Evolutionary conservation across 2,888 invertebrate species (phyloP).

Genomic region (Clistopyga incitator): DNA sequence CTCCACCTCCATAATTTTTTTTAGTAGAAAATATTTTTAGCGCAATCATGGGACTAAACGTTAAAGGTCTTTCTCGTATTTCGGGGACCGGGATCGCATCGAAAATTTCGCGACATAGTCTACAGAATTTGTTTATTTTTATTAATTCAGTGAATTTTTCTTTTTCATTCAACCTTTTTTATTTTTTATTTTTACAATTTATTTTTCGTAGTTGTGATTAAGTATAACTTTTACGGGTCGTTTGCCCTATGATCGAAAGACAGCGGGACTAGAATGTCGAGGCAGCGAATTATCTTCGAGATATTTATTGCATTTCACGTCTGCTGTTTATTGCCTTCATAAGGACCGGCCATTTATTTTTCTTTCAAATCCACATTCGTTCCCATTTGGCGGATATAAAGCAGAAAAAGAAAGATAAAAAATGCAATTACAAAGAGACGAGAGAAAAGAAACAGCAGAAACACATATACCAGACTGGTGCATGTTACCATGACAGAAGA

Average conservation of each 20-base stretch:
- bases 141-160: slow-evolving; percentile 46
- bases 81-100: neutral
- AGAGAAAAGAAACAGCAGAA: slow-evolving; percentile 68
- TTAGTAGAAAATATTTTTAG: slow-evolving; percentile 29
- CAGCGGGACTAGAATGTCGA: slow-evolving; percentile 19
- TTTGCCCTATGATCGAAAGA: slow-evolving; percentile 50
- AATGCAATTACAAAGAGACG: slow-evolving; percentile 57
- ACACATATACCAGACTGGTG: slow-evolving; percentile 82
- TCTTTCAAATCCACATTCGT: slow-evolving; percentile 44
- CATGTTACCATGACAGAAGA: slow-evolving; percentile 84
- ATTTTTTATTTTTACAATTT: slow-evolving; percentile 46
- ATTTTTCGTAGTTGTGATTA: slow-evolving; percentile 63
- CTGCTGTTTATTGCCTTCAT: slow-evolving; percentile 48
- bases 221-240: slow-evolving; percentile 50
- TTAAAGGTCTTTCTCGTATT: slow-evolving; percentile 26
- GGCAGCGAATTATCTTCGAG: slow-evolving; percentile 34
- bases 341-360: slow-evolving; percentile 24
- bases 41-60: slow-evolving; percentile 36
- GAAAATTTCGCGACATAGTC: slow-evolving; percentile 43
- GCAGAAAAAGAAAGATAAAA: slow-evolving; percentile 30
- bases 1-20: slow-evolving; percentile 48
- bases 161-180: neutral
- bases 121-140: slow-evolving; percentile 61
- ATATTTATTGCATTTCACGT: slow-evolving; percentile 37
- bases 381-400: slow-evolving; percentile 55